Evolutionary conservation across 1,140 invertebrate genomes (phyloP).

Genomic region (Nasonia vitripennis): DNA sequence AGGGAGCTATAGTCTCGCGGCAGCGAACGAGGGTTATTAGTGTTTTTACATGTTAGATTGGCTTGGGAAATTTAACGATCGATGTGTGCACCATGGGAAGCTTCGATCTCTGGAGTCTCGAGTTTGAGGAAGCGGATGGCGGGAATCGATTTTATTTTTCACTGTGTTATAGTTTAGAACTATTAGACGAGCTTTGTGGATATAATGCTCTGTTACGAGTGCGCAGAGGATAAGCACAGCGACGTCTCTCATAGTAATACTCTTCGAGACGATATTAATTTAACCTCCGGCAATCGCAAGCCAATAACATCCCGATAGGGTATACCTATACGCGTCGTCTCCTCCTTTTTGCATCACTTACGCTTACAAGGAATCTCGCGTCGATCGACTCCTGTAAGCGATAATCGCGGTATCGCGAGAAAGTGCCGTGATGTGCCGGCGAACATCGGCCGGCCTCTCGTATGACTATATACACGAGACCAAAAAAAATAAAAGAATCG

Average conservation of each 20-base stretch:
- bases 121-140: background rate
- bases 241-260: background rate
- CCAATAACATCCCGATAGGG: background rate
- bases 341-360: background rate
- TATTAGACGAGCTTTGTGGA: background rate
- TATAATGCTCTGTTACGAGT: background rate
- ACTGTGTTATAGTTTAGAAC: too few species aligned
- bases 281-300: background rate
- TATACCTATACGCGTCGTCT: background rate
- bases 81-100: background rate
- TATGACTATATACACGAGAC: background rate
- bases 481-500: background rate
- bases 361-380: background rate
- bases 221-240: too few species aligned
- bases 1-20: too few species aligned
- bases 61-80: slow-evolving; percentile 32
- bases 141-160: background rate
- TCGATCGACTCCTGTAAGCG: slow-evolving; percentile 3
- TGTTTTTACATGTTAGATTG: slow-evolving; percentile 18
- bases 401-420: slow-evolving; percentile 30
- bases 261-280: background rate
- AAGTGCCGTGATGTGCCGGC: background rate
- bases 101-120: background rate
- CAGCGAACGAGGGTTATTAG: slow-evolving; percentile 21
- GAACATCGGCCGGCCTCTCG: background rate